These are phyloP conservation scores for Paracentrotus lividus DNA, from an alignment of 53 echinoderm and acorn worm genomes.

Conservation along the genomic window DNA sequence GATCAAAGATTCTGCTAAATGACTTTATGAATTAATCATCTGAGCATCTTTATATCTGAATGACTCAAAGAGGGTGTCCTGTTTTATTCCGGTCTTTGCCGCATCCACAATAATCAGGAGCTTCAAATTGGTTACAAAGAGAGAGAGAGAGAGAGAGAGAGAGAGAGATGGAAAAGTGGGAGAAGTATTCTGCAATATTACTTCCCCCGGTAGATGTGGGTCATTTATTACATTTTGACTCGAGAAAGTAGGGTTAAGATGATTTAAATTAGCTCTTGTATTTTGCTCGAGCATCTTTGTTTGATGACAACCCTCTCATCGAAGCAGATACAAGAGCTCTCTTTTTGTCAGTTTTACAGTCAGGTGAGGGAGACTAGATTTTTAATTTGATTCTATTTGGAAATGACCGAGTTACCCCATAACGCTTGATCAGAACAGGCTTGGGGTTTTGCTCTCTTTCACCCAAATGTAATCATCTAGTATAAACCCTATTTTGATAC, in stretches of 20 bases:
- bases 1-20: neutral
- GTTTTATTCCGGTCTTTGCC: neutral
- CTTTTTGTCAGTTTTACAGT: neutral
- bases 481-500: neutral
- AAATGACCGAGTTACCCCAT: neutral
- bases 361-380: neutral
- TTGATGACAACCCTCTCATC: neutral
- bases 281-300: neutral
- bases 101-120: neutral
- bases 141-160: neutral
- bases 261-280: neutral
- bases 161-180: no score
- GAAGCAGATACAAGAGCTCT: neutral
- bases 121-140: neutral
- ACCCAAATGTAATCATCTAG: neutral
- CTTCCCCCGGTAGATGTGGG: neutral
- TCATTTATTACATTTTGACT: neutral
- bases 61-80: neutral
- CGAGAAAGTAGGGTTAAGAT: neutral
- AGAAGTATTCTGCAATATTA: neutral
- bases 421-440: neutral
- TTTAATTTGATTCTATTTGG: neutral
- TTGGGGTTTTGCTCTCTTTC: neutral
- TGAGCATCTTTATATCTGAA: neutral
- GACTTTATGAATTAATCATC: neutral